Evolutionary conservation across 2,113 vertebrate species (phyloP).

Genomic region (Tor tambroides): DNA sequence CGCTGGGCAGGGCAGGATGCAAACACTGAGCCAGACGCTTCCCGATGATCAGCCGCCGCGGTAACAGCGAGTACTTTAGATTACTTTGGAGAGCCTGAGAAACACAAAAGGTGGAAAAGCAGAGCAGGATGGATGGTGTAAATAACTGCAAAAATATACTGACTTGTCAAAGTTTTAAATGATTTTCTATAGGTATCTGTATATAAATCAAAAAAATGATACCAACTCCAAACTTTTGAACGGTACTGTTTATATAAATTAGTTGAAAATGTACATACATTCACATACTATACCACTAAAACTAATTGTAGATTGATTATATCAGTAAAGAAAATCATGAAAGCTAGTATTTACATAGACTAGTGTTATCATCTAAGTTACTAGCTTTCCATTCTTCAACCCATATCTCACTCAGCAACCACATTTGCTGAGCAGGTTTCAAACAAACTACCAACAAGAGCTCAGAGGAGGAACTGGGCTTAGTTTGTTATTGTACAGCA

Average conservation of each 20-base stretch:
- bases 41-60: slow-evolving; percentile 89
- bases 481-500: slow-evolving; percentile 10
- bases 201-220: not conserved
- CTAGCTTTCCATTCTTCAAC: not conserved
- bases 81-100: slow-evolving; percentile 95
- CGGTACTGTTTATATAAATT: not conserved
- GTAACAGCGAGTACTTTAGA: slow-evolving; percentile 91
- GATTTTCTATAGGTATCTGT: not conserved
- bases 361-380: not conserved
- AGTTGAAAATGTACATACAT: not conserved
- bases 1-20: slow-evolving; percentile 94
- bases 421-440: slow-evolving; percentile 11
- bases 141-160: not conserved
- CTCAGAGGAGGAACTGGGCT: not conserved
- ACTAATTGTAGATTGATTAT: not conserved
- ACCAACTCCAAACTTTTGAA: not conserved
- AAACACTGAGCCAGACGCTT: slow-evolving; percentile 95
- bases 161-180: not conserved
- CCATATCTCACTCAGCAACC: not conserved
- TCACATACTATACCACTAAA: not conserved
- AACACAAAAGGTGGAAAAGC: not conserved
- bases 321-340: not conserved
- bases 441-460: slow-evolving; percentile 12
- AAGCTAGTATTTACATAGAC: not conserved
- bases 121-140: not conserved